These are phyloP conservation scores for Ceramica pisi DNA, from an alignment of 2,888 invertebrate species.

Conservation along the genomic window DNA sequence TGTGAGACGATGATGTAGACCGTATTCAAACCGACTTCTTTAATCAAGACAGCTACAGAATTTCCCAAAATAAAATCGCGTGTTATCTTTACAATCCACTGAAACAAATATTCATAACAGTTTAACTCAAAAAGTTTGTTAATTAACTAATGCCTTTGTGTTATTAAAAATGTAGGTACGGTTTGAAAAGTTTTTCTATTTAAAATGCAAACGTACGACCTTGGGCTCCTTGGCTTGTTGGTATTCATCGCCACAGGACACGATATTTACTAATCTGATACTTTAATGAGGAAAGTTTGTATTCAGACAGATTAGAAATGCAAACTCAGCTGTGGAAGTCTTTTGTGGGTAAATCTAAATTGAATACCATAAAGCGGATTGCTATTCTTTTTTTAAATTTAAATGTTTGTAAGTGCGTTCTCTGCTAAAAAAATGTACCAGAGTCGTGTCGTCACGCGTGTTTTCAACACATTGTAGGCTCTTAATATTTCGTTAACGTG, in stretches of 20 bases:
- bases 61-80: conserved; percentile 8
- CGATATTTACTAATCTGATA: conserved; percentile 59
- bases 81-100: conserved; percentile 28
- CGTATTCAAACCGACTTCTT: neutral
- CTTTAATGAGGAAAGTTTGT: conserved; percentile 55
- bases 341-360: neutral
- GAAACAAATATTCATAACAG: conserved; percentile 34
- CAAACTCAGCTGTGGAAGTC: neutral
- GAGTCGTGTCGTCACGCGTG: too few relatives aligned
- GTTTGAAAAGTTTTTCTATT: conserved; percentile 48
- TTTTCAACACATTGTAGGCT: too few relatives aligned
- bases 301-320: conserved; percentile 31
- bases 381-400: neutral
- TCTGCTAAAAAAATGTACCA: too few relatives aligned
- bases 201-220: conserved; percentile 59
- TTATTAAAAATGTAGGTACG: conserved; percentile 17
- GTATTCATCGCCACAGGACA: conserved; percentile 58
- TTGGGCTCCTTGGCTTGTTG: conserved; percentile 38
- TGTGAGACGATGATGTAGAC: too few relatives aligned
- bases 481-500: too few relatives aligned
- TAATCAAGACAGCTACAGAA: neutral
- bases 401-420: neutral
- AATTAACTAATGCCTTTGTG: conserved; percentile 51
- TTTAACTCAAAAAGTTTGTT: conserved; percentile 46
- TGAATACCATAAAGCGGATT: neutral